Base-by-base conservation (phyloP, 2,797 vertebrate species). In the Labroides dimidiatus region DNA sequence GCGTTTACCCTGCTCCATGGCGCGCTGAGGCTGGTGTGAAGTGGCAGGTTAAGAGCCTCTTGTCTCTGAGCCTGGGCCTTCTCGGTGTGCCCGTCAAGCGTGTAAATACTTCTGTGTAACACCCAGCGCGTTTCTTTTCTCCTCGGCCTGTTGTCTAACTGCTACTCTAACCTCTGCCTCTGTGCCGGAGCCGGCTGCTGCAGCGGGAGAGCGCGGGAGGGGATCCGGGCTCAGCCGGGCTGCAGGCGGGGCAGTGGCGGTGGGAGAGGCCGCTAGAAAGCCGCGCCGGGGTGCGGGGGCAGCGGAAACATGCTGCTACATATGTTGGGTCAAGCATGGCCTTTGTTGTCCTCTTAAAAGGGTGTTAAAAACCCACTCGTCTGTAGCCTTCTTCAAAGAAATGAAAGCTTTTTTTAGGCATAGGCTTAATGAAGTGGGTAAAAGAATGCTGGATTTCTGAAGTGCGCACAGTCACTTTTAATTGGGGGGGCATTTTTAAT, bases 291-390 rank as follows among this genome's bases (percentile, higher is more conserved):
- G 93, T 89, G 91, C 91, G 68, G 87, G 85, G 91, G 86, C 86
- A 93, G 92, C 87, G 91, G 90, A 88, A 93, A 95, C 95, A 94
- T 93, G 91, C 93, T 95, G 94, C 94, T 96, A 95, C 96, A 96
- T 96, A 96, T 95, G 95, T 95, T 94, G 94, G 95, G 95, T 95
- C 95, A 95, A 95, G 94, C 95, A 93, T 92, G 91, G 91, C 94
- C 90, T 95, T 96, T 96, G 95, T 95, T 92, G 85, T 75, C 74
- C 84, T 89, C 89, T 92, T 93, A 94, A 94, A 93, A 95, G 94
- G 93, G 93, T 94, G 95, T 94, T 94, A 95, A 95, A 95, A 95
- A 93, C 93, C 91, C 93, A 92, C 91, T 95, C 93, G 90, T 92
- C 93, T 94, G 94, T 93, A 92, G 90, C 92, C 89, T 82, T 87